Percentiles rank a stretch among this genome's conserved stretches.
These are phyloP conservation scores for Tuta absoluta DNA, from an alignment of 2,888 invertebrate genomes.

Conservation along the genomic window DNA sequence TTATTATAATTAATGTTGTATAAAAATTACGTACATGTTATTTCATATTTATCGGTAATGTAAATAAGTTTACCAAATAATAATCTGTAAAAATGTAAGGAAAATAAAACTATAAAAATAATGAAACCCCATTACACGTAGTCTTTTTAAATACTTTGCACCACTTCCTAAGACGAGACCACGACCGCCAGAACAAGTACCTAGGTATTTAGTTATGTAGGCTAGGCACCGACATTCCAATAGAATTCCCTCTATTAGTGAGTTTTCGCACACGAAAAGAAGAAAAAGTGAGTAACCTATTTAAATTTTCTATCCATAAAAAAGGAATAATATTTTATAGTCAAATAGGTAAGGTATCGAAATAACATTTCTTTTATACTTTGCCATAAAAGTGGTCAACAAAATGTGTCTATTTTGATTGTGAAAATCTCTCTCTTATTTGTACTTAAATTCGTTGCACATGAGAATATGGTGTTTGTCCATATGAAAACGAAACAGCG, in stretches of 20 bases:
- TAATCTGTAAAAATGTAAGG: not conserved
- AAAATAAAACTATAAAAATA: not conserved
- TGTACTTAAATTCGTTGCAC: not conserved
- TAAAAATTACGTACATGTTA: slow-evolving; percentile 4
- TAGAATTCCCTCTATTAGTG: too few relatives aligned
- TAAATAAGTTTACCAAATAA: not conserved
- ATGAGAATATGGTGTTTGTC: too few relatives aligned
- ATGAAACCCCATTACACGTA: not conserved
- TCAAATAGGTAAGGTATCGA: not conserved
- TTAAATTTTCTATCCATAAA: too few relatives aligned
- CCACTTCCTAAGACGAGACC: too few relatives aligned
- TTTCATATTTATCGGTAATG: not conserved
- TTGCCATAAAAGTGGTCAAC: slow-evolving; percentile 6
- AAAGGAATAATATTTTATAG: not conserved
- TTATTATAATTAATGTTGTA: slow-evolving; percentile 17
- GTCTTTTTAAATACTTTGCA: not conserved
- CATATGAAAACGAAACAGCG: too few relatives aligned
- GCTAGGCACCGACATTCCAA: too few relatives aligned
- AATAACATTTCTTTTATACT: not conserved
- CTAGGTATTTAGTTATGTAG: too few relatives aligned
- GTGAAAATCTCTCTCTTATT: not conserved
- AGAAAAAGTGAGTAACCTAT: too few relatives aligned
- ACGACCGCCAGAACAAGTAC: too few relatives aligned
- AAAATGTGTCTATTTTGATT: slow-evolving; percentile 13
- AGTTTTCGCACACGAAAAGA: too few relatives aligned